Percentiles rank a stretch among this genome's conserved stretches.
These are phyloP conservation scores for Sinhomidia bicolor DNA, from an alignment of 2,888 invertebrate genomes.

Conservation along the genomic window DNA sequence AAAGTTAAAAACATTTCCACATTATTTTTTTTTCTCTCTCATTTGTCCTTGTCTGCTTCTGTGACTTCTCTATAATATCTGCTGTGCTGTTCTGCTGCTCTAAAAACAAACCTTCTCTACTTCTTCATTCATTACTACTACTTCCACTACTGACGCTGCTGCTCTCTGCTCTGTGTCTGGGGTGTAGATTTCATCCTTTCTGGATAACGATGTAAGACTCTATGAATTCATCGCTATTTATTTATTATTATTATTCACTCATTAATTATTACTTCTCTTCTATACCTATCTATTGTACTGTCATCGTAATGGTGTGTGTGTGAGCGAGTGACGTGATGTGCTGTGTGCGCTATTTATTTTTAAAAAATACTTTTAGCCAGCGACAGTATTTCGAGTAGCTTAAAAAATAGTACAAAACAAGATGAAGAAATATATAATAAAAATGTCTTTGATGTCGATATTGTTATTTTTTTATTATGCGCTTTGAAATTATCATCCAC, in stretches of 20 bases:
- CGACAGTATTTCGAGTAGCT: constrained; percentile 14
- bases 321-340: neutral
- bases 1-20: constrained; percentile 44
- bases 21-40: constrained; percentile 47
- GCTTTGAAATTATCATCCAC: no score
- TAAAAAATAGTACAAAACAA: neutral
- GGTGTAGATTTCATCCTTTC: constrained; percentile 79
- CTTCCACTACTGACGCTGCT: constrained; percentile 55
- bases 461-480: neutral
- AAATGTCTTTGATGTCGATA: neutral
- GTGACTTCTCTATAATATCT: no score
- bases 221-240: constrained; percentile 34
- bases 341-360: neutral
- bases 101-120: no score
- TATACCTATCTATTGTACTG: neutral
- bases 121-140: constrained; percentile 38
- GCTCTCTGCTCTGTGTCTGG: constrained; percentile 11
- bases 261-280: neutral
- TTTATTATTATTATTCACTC: neutral
- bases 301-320: neutral
- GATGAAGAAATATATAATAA: neutral
- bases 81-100: constrained; percentile 64
- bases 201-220: constrained; percentile 79
- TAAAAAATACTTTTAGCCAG: neutral
- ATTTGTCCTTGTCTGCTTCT: constrained; percentile 72